Percentiles rank a stretch among this genome's conserved stretches.
Evolutionary conservation across 2,797 vertebrate genomes (phyloP).

Genomic region (Danio tinwini): DNA sequence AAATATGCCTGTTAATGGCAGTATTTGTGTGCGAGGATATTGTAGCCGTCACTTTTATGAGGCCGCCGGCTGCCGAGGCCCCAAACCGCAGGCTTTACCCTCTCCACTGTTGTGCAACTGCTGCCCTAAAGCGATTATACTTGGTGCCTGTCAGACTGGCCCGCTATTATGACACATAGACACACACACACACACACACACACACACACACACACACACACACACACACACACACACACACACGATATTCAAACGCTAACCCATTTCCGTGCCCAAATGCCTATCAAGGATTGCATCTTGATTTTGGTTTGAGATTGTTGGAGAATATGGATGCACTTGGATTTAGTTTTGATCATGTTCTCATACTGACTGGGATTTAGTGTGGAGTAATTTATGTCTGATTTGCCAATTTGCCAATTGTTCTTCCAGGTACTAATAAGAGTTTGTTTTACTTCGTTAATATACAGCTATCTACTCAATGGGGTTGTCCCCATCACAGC

Average conservation of each 20-base stretch:
- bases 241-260: conserved; percentile 31
- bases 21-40: conserved; percentile 65
- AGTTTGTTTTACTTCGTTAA: too few species aligned
- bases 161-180: conserved; percentile 77
- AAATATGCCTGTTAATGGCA: conserved; percentile 47
- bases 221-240: conserved; percentile 49
- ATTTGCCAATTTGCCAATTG: too few species aligned
- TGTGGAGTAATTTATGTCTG: conserved; percentile 40
- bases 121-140: conserved; percentile 82
- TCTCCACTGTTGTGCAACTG: conserved; percentile 85
- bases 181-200: conserved; percentile 51
- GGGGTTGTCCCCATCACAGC: too few species aligned
- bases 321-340: background rate
- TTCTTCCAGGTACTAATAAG: too few species aligned
- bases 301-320: background rate
- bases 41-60: conserved; percentile 70
- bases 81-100: conserved; percentile 87
- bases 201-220: conserved; percentile 67
- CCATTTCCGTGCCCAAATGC: conserved; percentile 36
- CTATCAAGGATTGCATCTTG: conserved; percentile 43
- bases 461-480: too few species aligned
- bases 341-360: conserved; percentile 36
- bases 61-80: conserved; percentile 76
- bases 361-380: conserved; percentile 48
- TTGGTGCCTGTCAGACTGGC: conserved; percentile 87